Base-by-base conservation (phyloP, 2,113 vertebrate genomes). In the Heliornis fulica region DNA sequence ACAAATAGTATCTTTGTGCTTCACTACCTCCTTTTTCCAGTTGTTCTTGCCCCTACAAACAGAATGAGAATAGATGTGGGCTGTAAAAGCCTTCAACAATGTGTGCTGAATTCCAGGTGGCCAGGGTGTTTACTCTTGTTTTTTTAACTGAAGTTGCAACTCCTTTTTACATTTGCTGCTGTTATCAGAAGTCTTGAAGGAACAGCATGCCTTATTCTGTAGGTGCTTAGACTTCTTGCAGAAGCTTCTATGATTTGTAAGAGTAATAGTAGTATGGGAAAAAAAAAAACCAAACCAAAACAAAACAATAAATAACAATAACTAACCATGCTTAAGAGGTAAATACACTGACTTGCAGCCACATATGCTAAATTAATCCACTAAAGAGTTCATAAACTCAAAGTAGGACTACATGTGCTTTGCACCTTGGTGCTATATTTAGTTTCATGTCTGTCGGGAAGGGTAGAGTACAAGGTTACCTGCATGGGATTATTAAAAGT, bases 321-420 rank as follows among this genome's bases (percentile, higher is more conserved):
- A 50, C 3, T 59, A 66, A 40, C 10, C 23, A 20, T 1, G 1
- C 2, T 43, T 45, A 66, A 68, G 70, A 76, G 41, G 13, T 3
- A 78, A 48, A 53, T 15, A 32, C 3, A 5, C 31, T 53, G 32
- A 51, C 59, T 82, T 56, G 70, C 18, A 59, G 10, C 23, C 68
- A 46, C 6, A 25, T 8, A 7, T 2, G 2, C 23, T n/a, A 48
- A 77, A 63, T 0, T 0, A 66, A 40, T 57, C 21, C 8, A 19
- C 5, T 56, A 45, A 76, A 69, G 34, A 13, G 7, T 18, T 72
- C 31, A 9, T 8, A 13, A 71, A 22, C 31, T 50, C 9, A n/a
- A 46, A 72, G 18, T 7, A 66, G 46, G 38, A 32, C 13, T 15
- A 36, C 2, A 4, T 2, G 4, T 29, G 25, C 11, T 59, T 32